These are phyloP conservation scores for Halesus radiatus DNA, from an alignment of 1,140 invertebrate species.

Conservation along the genomic window DNA sequence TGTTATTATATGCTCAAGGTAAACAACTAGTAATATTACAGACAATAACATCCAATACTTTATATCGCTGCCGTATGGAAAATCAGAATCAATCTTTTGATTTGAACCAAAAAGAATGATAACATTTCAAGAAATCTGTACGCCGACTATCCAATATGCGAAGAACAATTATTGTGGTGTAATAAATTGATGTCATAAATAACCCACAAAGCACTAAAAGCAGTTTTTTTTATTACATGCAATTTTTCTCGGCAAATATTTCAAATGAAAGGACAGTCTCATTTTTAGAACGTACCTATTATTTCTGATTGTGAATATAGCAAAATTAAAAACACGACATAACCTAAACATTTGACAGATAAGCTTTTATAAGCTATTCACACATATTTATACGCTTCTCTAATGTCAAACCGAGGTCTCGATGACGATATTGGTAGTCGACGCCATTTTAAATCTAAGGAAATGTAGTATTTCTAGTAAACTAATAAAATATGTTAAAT, in stretches of 20 bases:
- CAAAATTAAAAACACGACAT: neutral
- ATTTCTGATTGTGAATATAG: neutral
- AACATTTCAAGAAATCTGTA: too few species aligned
- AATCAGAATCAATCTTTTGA: too few species aligned
- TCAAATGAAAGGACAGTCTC: neutral
- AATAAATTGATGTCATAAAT: too few species aligned
- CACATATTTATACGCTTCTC: neutral
- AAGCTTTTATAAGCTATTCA: slow-evolving; percentile 6
- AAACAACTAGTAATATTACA: too few species aligned
- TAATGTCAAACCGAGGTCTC: neutral
- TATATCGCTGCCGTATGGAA: too few species aligned
- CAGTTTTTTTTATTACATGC: too few species aligned
- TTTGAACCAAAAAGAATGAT: too few species aligned
- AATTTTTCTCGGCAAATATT: neutral
- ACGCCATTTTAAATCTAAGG: slow-evolving; percentile 6
- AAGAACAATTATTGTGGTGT: too few species aligned
- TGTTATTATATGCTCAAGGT: too few species aligned
- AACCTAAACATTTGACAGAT: neutral
- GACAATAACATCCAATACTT: too few species aligned
- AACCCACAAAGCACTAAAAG: too few species aligned
- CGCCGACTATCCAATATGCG: too few species aligned
- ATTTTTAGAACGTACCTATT: neutral
- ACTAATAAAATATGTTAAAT: neutral
- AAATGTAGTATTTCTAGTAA: neutral
- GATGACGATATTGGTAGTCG: neutral